phyloP scores from a whole-genome alignment of 2,888 invertebrate genomes.

The Nasonovia ribisnigri region DNA sequence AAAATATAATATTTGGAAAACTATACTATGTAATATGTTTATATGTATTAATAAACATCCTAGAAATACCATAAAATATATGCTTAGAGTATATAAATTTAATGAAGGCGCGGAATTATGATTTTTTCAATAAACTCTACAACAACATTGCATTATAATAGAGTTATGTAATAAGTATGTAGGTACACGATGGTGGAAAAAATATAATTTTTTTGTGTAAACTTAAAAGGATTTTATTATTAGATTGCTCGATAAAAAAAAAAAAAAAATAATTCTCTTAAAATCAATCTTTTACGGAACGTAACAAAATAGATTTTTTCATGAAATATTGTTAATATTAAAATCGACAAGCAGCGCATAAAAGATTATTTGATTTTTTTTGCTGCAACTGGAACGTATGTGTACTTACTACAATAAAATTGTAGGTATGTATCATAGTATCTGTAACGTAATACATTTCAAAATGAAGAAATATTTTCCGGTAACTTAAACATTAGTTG shows the following conservation, averaged over 20 bases:
- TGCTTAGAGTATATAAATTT: neutral
- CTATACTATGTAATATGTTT: neutral
- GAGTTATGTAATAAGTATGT: neutral
- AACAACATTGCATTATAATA: neutral
- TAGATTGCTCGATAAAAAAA: constrained; percentile 17
- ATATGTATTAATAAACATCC: neutral
- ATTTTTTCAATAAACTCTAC: neutral
- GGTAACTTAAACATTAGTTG: neutral
- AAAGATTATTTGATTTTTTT: neutral
- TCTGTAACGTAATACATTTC: neutral
- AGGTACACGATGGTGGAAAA: neutral
- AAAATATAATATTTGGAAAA: neutral
- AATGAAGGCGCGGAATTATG: neutral
- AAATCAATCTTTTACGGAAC: neutral
- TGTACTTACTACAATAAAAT: neutral
- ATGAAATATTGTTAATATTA: constrained; percentile 2
- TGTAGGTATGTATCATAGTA: neutral
- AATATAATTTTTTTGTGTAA: neutral
- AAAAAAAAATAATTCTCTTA: neutral
- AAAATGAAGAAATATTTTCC: neutral
- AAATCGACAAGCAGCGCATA: neutral
- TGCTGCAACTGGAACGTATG: neutral
- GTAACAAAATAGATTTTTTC: neutral
- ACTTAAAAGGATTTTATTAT: constrained; percentile 33
- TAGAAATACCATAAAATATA: neutral